phyloP scores from a whole-genome alignment of 2,888 invertebrate species.

The Drosophila picticornis region DNA sequence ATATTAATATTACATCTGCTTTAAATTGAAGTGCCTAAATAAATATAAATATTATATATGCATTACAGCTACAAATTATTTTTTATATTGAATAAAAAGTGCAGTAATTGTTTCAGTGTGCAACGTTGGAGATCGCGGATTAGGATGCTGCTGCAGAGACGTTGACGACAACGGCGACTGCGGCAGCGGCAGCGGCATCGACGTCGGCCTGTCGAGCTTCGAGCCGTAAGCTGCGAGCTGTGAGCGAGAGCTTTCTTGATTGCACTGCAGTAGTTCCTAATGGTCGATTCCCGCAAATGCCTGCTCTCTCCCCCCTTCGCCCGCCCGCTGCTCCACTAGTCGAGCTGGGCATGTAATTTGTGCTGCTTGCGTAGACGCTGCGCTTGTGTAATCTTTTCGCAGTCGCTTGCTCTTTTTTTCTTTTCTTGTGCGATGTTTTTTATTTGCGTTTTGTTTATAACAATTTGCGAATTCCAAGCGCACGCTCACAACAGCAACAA shows the following conservation, averaged over 20 bases:
- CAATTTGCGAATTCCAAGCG: constrained; percentile 77
- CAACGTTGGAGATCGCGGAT: constrained; percentile 26
- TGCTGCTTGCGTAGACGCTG: constrained; percentile 60
- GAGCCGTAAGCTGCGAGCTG: constrained; percentile 24
- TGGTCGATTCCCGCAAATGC: constrained; percentile 35
- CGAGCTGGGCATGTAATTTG: constrained; percentile 35
- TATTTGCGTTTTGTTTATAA: constrained; percentile 59
- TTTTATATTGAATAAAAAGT: neutral
- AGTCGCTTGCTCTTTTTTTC: constrained; percentile 30
- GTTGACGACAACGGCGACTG: constrained; percentile 31
- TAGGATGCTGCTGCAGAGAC: constrained; percentile 35
- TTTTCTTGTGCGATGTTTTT: constrained; percentile 39
- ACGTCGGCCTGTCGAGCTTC: constrained; percentile 28
- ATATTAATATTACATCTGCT: neutral
- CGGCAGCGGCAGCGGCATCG: constrained; percentile 17
- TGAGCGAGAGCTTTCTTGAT: constrained; percentile 72
- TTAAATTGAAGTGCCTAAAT: neutral
- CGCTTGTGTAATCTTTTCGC: constrained; percentile 73
- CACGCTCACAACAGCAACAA: constrained; percentile 56
- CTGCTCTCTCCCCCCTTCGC: neutral
- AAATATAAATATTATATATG: neutral
- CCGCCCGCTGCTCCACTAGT: neutral
- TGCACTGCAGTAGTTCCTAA: constrained; percentile 71
- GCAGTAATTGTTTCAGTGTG: constrained; percentile 15
- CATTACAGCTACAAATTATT: neutral